These are phyloP conservation scores for Pomatorhinus ruficollis DNA, from an alignment of 2,113 vertebrate species.

Conservation along the genomic window DNA sequence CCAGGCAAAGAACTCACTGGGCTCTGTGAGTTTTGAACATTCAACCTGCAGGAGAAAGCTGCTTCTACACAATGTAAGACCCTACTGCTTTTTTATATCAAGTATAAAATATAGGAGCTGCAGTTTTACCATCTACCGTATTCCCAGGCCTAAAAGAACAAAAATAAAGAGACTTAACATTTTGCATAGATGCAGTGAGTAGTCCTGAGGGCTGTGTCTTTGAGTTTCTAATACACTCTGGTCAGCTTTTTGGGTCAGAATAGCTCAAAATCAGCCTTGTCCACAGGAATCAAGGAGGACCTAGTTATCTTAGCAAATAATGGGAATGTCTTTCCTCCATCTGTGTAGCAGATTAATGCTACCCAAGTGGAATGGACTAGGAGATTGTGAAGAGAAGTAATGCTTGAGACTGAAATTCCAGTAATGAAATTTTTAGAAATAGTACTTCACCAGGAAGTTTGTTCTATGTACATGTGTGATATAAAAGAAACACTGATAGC, in stretches of 20 bases:
- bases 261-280: constrained; percentile 46
- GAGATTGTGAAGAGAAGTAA: constrained; percentile 48
- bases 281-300: constrained; percentile 49
- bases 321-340: constrained; percentile 39
- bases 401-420: constrained; percentile 53
- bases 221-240: background rate
- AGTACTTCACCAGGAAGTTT: constrained; percentile 10
- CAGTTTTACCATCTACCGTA: background rate
- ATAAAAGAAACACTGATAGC: constrained; percentile 49
- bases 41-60: background rate
- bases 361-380: constrained; percentile 6
- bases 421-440: constrained; percentile 33
- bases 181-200: background rate
- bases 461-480: background rate
- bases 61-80: background rate
- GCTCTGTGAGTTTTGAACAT: background rate
- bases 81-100: background rate
- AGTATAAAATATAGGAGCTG: background rate
- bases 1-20: background rate
- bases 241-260: background rate
- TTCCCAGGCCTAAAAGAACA: background rate
- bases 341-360: constrained; percentile 52
- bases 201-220: background rate
- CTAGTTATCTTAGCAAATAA: constrained; percentile 60
- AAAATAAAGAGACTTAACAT: background rate